Conservation (phyloP, 2,113 vertebrate species). For the Pomatorhinus ruficollis region DNA sequence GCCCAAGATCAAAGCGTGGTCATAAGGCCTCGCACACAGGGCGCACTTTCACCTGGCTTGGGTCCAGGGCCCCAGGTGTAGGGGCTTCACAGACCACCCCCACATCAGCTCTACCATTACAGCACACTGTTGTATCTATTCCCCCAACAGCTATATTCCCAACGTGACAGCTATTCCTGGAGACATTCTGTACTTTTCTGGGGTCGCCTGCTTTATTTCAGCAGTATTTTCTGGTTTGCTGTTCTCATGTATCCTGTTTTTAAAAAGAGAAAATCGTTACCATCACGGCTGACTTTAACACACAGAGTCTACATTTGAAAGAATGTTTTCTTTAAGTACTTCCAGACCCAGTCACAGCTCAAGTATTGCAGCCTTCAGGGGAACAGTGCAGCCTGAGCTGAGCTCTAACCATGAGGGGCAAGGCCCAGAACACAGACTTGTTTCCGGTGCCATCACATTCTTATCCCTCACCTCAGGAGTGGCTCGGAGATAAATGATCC, state of each 20-base stretch:
- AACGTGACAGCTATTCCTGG: background rate
- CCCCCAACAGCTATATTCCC: background rate
- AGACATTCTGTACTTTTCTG: background rate
- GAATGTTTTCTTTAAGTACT: background rate
- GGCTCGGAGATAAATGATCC: slow-evolving; percentile 93
- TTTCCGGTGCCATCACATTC: accelerated
- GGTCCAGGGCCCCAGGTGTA: background rate
- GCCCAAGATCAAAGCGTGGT: background rate
- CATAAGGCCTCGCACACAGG: accelerated
- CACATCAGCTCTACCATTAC: background rate
- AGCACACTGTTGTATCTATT: accelerated
- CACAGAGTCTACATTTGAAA: background rate
- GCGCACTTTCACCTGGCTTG: too few relatives aligned
- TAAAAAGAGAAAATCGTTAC: background rate
- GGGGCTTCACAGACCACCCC: background rate
- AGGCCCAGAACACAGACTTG: accelerated
- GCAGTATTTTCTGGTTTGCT: background rate
- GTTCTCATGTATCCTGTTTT: background rate
- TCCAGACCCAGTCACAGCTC: background rate
- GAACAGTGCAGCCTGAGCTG: background rate
- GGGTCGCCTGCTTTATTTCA: background rate
- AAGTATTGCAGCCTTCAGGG: background rate
- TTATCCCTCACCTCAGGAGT: slow-evolving; percentile 82
- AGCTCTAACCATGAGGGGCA: background rate
- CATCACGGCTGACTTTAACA: background rate